Conservation (phyloP, 2,888 invertebrate genomes). For the Lithophane semibrunnea region DNA sequence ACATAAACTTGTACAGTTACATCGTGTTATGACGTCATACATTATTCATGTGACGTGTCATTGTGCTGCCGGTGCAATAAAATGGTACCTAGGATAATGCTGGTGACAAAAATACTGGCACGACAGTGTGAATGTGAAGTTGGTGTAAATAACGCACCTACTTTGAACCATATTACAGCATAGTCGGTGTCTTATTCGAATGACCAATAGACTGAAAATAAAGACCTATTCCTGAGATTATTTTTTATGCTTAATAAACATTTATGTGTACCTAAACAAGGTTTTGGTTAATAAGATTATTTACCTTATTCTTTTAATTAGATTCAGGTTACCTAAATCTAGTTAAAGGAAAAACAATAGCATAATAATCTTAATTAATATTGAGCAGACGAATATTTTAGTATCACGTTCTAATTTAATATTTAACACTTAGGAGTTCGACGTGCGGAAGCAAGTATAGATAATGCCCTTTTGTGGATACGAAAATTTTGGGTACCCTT, state of each 20-base stretch:
- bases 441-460: not conserved
- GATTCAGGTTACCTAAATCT: not conserved
- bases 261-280: not conserved
- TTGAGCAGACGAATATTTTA: slow-evolving; percentile 5
- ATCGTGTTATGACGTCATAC: slow-evolving; percentile 14
- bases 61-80: slow-evolving; percentile 33
- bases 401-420: slow-evolving; percentile 1
- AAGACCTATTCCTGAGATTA: too few relatives aligned
- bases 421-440: slow-evolving; percentile 2
- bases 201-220: not conserved
- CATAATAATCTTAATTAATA: slow-evolving; percentile 14
- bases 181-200: not conserved
- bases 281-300: not conserved
- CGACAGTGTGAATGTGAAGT: slow-evolving; percentile 25
- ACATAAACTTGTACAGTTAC: slow-evolving; percentile 1
- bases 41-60: slow-evolving; percentile 25
- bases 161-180: not conserved
- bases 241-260: not conserved
- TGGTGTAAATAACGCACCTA: slow-evolving; percentile 18
- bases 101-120: slow-evolving; percentile 23
- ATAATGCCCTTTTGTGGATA: not conserved
- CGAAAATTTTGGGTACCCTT: not conserved
- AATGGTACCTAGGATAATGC: slow-evolving; percentile 19
- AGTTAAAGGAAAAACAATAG: slow-evolving; percentile 1
- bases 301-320: not conserved